Evolutionary conservation across 2,797 vertebrate species (phyloP).

Genomic region (Tangara arthus): DNA sequence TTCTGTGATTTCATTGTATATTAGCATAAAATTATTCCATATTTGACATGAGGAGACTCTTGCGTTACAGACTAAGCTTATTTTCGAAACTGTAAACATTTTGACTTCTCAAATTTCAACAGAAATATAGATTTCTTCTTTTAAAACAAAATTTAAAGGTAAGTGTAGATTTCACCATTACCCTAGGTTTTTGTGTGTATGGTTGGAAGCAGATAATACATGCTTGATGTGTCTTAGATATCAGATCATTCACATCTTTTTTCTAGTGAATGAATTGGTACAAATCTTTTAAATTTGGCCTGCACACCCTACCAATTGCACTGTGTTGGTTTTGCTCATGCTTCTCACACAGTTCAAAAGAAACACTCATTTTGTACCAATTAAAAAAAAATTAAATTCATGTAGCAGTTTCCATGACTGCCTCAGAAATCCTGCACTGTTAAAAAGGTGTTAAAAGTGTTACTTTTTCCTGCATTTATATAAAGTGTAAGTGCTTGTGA

Average conservation of each 20-base stretch:
- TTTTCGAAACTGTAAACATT: background rate
- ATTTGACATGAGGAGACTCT: background rate
- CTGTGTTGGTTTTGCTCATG: background rate
- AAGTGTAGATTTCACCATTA: background rate
- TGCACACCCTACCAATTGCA: background rate
- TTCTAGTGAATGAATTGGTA: background rate
- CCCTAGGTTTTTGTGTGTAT: background rate
- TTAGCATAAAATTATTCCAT: background rate
- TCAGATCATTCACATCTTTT: background rate
- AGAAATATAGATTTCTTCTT: background rate
- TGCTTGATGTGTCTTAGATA: background rate
- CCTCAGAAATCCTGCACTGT: slow-evolving; percentile 8
- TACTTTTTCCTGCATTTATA: slow-evolving; percentile 23
- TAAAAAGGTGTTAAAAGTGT: slow-evolving; percentile 5
- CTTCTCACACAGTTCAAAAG: slow-evolving; percentile 14
- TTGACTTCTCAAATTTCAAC: background rate
- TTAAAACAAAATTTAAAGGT: background rate
- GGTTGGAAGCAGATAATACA: background rate
- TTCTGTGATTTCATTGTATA: background rate
- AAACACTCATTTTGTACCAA: background rate
- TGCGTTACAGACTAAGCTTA: background rate
- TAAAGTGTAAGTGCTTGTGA: background rate
- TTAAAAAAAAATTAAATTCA: slow-evolving; percentile 21
- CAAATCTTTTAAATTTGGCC: background rate
- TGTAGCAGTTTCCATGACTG: background rate